A percentile compares a stretch with the other conserved stretches of the same genome.
Evolutionary conservation across 2,797 vertebrate genomes (phyloP).

Genomic region (Pseudomugil gertrudae): DNA sequence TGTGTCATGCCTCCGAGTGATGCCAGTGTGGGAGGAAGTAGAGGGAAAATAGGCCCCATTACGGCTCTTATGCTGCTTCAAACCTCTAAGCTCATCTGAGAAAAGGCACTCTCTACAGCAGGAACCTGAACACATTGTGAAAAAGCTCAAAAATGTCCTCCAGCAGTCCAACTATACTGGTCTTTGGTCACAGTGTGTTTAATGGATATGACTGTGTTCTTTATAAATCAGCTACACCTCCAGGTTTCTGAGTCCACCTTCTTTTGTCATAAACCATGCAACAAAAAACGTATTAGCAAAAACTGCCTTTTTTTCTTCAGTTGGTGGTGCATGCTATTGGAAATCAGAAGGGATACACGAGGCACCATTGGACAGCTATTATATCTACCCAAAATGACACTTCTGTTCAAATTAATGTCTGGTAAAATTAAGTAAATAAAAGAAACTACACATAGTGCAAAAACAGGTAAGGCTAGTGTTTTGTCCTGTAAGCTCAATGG

Average conservation of each 20-base stretch:
- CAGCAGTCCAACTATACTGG: constrained; percentile 20
- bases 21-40: constrained; percentile 36
- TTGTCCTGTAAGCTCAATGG: neutral
- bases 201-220: constrained; percentile 30
- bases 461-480: neutral
- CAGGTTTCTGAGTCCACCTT: constrained; percentile 28
- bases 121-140: constrained; percentile 26
- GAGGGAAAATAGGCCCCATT: constrained; percentile 61
- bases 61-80: constrained; percentile 48
- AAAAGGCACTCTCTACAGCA: constrained; percentile 40
- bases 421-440: neutral
- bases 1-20: constrained; percentile 56
- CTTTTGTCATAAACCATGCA: constrained; percentile 39
- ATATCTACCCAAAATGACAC: constrained; percentile 26
- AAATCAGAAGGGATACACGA: constrained; percentile 21
- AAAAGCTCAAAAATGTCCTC: constrained; percentile 37
- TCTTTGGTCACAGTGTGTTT: constrained; percentile 33
- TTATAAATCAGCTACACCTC: constrained; percentile 39
- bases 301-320: constrained; percentile 1
- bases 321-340: constrained; percentile 18
- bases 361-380: constrained; percentile 51
- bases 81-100: constrained; percentile 62
- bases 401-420: constrained; percentile 12
- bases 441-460: neutral
- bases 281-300: constrained; percentile 27